phyloP scores from a whole-genome alignment of 1,140 invertebrate species.

The Tetramorium parvispinum region DNA sequence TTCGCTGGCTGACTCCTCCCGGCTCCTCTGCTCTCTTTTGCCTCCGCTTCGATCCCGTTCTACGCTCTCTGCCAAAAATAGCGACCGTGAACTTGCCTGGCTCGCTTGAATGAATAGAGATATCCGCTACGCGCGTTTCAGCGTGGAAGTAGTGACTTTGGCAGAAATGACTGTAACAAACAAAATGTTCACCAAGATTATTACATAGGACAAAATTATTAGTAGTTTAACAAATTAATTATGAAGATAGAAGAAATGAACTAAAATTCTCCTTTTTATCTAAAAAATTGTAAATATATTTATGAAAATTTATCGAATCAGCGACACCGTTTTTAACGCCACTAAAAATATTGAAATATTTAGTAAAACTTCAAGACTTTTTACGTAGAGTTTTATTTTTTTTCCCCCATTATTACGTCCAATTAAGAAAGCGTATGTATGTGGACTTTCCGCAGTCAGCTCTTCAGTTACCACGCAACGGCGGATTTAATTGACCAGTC shows the following conservation, averaged over 20 bases:
- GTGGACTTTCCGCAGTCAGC: neutral
- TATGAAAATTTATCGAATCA: neutral
- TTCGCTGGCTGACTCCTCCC: slow-evolving; percentile 51
- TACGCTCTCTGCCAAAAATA: slow-evolving; percentile 52
- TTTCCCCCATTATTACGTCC: neutral
- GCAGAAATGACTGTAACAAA: neutral
- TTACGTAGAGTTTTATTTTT: neutral
- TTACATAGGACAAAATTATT: neutral
- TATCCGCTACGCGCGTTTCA: neutral
- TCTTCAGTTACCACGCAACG: neutral
- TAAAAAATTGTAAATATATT: neutral
- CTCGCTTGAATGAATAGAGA: slow-evolving; percentile 42
- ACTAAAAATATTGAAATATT: neutral
- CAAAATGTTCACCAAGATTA: neutral
- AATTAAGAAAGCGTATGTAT: neutral
- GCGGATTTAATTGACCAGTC: neutral
- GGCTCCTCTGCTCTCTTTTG: slow-evolving; percentile 50
- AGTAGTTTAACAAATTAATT: neutral
- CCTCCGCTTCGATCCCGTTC: slow-evolving; percentile 49
- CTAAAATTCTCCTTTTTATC: neutral
- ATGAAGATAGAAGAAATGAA: neutral
- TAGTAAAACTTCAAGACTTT: neutral
- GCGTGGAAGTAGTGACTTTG: slow-evolving; percentile 1
- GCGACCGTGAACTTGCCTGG: slow-evolving; percentile 57
- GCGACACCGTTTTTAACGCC: neutral